A percentile compares a stretch with the other conserved stretches of the same genome.
phyloP scores from a whole-genome alignment of 2,888 invertebrate species.

The Enchytraeus crypticus region DNA sequence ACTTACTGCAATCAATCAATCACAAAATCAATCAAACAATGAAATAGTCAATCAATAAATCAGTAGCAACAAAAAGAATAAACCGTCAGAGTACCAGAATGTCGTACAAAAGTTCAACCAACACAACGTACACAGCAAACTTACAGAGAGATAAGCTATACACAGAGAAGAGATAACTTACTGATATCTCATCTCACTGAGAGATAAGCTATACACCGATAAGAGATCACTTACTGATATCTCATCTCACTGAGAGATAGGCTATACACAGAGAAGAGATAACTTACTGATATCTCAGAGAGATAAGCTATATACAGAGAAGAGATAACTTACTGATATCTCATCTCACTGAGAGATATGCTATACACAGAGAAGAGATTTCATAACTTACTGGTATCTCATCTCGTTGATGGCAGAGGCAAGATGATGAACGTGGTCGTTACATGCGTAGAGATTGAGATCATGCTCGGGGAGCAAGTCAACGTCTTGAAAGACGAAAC shows the following conservation, averaged over 20 bases:
- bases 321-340: background rate
- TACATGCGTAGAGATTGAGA: constrained; percentile 48
- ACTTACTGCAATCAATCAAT: too few species aligned
- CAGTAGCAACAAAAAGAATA: too few species aligned
- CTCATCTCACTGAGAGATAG: too few species aligned
- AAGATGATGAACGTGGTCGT: constrained; percentile 46
- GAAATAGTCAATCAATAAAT: too few species aligned
- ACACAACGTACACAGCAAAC: too few species aligned
- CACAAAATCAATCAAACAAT: too few species aligned
- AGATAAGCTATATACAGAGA: too few species aligned
- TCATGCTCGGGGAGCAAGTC: constrained; percentile 51
- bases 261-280: too few species aligned
- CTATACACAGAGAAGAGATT: background rate
- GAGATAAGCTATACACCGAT: background rate
- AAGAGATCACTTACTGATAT: constrained; percentile 35
- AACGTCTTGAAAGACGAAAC: constrained; percentile 47
- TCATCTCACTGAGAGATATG: background rate
- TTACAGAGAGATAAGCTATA: too few species aligned
- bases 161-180: background rate
- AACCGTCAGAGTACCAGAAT: too few species aligned
- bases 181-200: background rate
- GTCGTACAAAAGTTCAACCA: too few species aligned
- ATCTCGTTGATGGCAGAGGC: constrained; percentile 49
- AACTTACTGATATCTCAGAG: background rate
- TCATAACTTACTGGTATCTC: constrained; percentile 48